Conservation (phyloP, 1,140 invertebrate genomes). For the Ridgeia piscesae region DNA sequence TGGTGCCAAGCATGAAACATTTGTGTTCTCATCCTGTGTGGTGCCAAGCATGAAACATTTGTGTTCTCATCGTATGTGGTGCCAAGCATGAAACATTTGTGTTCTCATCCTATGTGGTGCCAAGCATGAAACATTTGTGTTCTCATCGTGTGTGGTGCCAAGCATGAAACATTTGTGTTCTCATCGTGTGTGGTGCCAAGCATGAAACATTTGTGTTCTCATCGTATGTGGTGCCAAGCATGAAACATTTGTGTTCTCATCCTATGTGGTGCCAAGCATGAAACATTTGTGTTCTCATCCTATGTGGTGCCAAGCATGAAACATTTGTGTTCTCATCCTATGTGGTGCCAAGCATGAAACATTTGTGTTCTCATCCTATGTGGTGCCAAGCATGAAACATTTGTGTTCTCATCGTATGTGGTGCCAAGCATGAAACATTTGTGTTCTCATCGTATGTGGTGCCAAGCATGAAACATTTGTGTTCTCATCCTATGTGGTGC, state of each 20-base stretch:
- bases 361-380: neutral
- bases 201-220: neutral
- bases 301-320: neutral
- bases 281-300: neutral
- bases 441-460: neutral
- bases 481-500: neutral
- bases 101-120: neutral
- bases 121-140: neutral
- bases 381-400: neutral
- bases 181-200: neutral
- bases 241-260: neutral
- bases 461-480: neutral
- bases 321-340: neutral
- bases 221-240: neutral
- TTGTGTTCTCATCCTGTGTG: neutral
- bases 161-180: neutral
- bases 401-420: neutral
- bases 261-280: neutral
- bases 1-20: neutral
- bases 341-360: neutral
- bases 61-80: neutral
- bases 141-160: neutral
- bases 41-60: neutral
- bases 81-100: neutral
- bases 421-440: neutral